Evolutionary conservation across 2,888 invertebrate species (phyloP).

Genomic region (Drosophila kanekoi): DNA sequence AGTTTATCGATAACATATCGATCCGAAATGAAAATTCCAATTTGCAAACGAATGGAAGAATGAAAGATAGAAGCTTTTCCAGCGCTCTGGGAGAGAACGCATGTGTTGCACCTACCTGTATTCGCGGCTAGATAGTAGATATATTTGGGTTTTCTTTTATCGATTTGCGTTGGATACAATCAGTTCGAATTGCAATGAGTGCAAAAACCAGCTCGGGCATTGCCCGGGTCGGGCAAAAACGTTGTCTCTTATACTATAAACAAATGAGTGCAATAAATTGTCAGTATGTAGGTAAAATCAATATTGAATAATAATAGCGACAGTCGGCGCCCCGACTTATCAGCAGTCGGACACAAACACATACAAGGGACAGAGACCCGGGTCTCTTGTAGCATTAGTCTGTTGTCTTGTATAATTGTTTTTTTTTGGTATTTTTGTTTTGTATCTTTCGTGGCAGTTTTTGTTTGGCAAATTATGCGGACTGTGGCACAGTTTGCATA

Average conservation of each 20-base stretch:
- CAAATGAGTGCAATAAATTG: conserved; percentile 30
- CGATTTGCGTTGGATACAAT: conserved; percentile 5
- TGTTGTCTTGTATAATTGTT: conserved; percentile 1
- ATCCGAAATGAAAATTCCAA: too few relatives aligned
- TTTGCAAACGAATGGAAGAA: too few relatives aligned
- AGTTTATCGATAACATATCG: too few relatives aligned
- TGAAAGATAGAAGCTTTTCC: too few relatives aligned
- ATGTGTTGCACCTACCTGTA: conserved; percentile 11
- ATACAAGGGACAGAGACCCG: conserved; percentile 28
- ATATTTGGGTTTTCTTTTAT: not conserved
- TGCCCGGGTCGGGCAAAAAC: conserved; percentile 4
- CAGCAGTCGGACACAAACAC: conserved; percentile 33
- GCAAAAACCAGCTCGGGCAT: not conserved
- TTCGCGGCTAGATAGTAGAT: conserved; percentile 3
- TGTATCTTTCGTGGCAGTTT: conserved; percentile 11
- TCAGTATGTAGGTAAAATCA: conserved; percentile 59
- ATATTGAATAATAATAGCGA: conserved; percentile 69
- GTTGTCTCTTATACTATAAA: conserved; percentile 27
- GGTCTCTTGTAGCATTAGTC: conserved; percentile 20
- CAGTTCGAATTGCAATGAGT: conserved; percentile 7
- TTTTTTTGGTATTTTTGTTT: not conserved
- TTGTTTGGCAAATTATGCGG: conserved; percentile 51
- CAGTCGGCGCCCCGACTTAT: conserved; percentile 58
- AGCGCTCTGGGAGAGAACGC: not conserved
- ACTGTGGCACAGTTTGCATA: conserved; percentile 59